Percentiles rank a stretch among this genome's conserved stretches.
phyloP scores from a whole-genome alignment of 2,888 invertebrate species.

The Fragum sueziense region DNA sequence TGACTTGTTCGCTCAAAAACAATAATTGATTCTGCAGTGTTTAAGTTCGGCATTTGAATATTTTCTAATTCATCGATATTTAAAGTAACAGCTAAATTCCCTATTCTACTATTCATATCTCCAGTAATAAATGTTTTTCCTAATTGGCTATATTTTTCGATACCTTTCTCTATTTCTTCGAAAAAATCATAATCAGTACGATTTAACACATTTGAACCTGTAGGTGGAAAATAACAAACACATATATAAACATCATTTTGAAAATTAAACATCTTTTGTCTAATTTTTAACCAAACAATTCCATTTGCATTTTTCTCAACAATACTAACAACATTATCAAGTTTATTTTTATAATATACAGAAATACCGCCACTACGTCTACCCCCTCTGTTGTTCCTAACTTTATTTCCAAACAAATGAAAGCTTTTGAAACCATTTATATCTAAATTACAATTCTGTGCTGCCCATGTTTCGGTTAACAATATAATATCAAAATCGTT shows the following conservation, averaged over 20 bases:
- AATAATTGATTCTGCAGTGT: not conserved
- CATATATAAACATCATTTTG: constrained; percentile 35
- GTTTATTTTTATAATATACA: constrained; percentile 19
- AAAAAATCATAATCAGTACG: constrained; percentile 19
- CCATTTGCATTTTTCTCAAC: constrained; percentile 15
- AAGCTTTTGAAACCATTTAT: constrained; percentile 23
- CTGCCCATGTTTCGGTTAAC: constrained; percentile 29
- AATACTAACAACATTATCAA: constrained; percentile 12
- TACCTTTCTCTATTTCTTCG: constrained; percentile 37
- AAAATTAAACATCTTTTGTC: constrained; percentile 13
- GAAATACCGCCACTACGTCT: constrained; percentile 27
- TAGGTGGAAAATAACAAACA: constrained; percentile 26
- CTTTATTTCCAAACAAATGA: constrained; percentile 27
- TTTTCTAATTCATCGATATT: no score
- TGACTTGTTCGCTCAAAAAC: not conserved
- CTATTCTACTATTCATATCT: constrained; percentile 1
- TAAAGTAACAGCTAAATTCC: no score
- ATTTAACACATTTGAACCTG: constrained; percentile 16
- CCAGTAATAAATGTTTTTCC: constrained; percentile 22
- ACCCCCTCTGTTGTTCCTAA: constrained; percentile 6
- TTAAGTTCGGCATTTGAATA: no score
- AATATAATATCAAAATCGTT: no score
- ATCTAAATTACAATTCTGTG: no score
- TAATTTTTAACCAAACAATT: constrained; percentile 34
- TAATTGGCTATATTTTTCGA: constrained; percentile 33